phyloP scores from a whole-genome alignment of 2,113 vertebrate genomes.

The Chloroceryle aenea region DNA sequence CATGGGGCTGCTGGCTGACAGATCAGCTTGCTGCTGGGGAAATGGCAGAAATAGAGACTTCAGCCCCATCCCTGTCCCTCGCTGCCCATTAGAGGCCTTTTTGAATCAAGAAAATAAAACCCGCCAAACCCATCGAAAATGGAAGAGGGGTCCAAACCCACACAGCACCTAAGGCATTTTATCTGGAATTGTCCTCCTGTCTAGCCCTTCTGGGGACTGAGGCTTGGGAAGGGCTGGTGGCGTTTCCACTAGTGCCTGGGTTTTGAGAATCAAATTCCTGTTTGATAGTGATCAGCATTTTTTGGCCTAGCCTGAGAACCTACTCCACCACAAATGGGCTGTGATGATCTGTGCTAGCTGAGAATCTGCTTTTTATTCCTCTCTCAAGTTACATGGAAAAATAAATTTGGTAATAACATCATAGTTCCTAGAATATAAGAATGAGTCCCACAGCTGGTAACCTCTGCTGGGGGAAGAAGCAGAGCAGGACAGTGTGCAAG shows the following conservation, averaged over 20 bases:
- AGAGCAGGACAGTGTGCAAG: slow-evolving; percentile 36
- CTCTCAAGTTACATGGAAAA: slow-evolving; percentile 54
- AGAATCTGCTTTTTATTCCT: slow-evolving; percentile 48
- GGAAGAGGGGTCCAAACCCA: background rate
- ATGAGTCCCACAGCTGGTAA: background rate
- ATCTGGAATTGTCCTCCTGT: background rate
- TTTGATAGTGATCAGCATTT: background rate
- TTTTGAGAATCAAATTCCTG: background rate
- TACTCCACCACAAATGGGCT: background rate
- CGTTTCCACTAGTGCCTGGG: background rate
- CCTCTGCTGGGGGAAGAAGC: slow-evolving; percentile 14
- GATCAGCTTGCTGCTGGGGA: background rate
- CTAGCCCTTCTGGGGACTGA: background rate
- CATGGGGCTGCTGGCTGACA: background rate
- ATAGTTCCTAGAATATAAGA: slow-evolving; percentile 13
- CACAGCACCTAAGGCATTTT: rapidly evolving
- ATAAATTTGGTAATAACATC: slow-evolving; percentile 24
- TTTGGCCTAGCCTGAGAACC: background rate
- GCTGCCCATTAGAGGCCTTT: background rate
- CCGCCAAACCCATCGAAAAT: rapidly evolving
- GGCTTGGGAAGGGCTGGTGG: background rate
- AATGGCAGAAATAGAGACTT: background rate
- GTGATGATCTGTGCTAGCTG: background rate
- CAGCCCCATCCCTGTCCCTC: rapidly evolving
- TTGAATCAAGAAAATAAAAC: background rate